phyloP scores from a whole-genome alignment of 2,113 vertebrate genomes.

The Lagopus leucura region DNA sequence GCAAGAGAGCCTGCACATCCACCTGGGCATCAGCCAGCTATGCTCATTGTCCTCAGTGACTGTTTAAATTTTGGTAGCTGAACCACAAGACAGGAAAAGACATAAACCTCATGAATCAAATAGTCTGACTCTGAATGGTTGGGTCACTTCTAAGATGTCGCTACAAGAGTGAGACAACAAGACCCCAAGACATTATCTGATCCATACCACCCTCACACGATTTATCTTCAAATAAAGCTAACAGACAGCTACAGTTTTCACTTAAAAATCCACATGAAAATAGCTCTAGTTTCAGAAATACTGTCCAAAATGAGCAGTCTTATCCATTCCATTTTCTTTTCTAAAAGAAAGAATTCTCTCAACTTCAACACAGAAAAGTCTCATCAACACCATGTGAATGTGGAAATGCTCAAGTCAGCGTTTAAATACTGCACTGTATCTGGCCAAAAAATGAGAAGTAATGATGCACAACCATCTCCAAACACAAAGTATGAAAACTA shows the following conservation, averaged over 20 bases:
- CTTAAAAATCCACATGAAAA: not conserved
- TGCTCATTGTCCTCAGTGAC: not conserved
- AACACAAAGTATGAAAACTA: not conserved
- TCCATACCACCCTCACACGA: not conserved
- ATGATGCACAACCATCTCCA: not conserved
- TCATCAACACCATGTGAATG: fast-evolving
- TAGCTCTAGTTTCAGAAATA: not conserved
- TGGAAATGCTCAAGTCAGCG: not conserved
- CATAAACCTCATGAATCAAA: not conserved
- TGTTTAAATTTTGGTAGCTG: not conserved
- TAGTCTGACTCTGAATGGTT: not conserved
- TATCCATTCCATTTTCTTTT: not conserved
- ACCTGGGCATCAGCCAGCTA: not conserved
- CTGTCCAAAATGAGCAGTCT: not conserved
- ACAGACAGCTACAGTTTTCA: not conserved
- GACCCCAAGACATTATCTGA: not conserved
- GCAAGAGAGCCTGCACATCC: not conserved
- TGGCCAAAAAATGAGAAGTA: not conserved
- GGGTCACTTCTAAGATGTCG: not conserved
- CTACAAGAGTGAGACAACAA: not conserved
- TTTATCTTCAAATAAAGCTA: not conserved
- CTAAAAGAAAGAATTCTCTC: not conserved
- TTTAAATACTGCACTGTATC: not conserved
- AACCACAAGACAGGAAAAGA: not conserved
- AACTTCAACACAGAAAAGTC: not conserved